Evolutionary conservation across 1,140 invertebrate species (phyloP).

Genomic region (Bombus polaris): DNA sequence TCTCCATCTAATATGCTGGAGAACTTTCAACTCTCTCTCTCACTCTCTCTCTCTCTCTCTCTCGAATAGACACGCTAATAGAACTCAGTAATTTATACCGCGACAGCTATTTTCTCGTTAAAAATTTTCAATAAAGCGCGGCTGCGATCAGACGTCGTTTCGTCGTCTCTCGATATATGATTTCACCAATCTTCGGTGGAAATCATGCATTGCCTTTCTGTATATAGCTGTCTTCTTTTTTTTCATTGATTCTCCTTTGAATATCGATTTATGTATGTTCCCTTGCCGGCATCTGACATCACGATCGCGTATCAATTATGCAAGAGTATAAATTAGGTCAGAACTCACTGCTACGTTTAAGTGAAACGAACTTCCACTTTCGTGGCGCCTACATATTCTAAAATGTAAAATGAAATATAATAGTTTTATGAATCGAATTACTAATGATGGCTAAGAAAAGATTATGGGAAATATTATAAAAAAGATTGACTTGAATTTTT

Average conservation of each 20-base stretch:
- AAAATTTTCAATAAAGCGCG: background rate
- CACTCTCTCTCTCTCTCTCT: no score
- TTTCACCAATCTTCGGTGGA: background rate
- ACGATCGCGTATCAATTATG: constrained; percentile 6
- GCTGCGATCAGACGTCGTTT: background rate
- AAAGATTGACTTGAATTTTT: background rate
- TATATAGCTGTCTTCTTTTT: background rate
- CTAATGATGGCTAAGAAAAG: background rate
- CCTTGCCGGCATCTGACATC: background rate
- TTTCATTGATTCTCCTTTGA: background rate
- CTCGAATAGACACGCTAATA: constrained; percentile 33
- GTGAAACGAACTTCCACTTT: background rate
- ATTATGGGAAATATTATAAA: no score
- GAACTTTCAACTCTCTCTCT: constrained; percentile 12
- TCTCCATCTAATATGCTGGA: constrained; percentile 1
- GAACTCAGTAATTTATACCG: constrained; percentile 23
- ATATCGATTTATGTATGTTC: background rate
- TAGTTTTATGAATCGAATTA: background rate
- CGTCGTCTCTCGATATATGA: background rate
- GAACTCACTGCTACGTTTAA: background rate
- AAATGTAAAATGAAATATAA: background rate
- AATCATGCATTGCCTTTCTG: background rate
- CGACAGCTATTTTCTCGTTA: constrained; percentile 22
- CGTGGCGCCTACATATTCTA: background rate
- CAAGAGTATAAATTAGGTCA: background rate